Evolutionary conservation across 2,113 vertebrate genomes (phyloP).

Genomic region (Arothron firmamentum): DNA sequence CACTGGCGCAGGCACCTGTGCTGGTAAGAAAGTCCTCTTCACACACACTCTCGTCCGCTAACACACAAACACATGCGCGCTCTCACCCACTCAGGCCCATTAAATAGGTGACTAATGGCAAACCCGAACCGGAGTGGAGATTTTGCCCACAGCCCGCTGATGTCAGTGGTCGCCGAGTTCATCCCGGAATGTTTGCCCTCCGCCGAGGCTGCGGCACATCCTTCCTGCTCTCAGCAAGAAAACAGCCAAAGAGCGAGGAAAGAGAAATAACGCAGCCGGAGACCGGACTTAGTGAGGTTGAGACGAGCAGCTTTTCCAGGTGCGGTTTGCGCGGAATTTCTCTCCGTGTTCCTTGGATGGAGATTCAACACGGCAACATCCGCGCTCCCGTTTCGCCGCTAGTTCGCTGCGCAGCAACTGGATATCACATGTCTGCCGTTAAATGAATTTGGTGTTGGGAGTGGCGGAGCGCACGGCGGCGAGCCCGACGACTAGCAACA

Average conservation of each 20-base stretch:
- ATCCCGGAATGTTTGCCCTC: constrained; percentile 62
- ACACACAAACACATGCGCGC: constrained; percentile 45
- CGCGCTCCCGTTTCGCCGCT: constrained; percentile 19
- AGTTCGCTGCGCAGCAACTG: constrained; percentile 35
- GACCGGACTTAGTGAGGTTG: constrained; percentile 12
- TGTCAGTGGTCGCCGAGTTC: constrained; percentile 64
- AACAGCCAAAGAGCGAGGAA: constrained; percentile 36
- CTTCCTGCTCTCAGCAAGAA: constrained; percentile 53
- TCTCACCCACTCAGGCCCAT: constrained; percentile 58
- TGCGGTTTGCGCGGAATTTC: not conserved
- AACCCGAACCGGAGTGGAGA: constrained; percentile 63
- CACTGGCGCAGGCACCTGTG: constrained; percentile 98
- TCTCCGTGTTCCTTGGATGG: not conserved
- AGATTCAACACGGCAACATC: constrained; percentile 37
- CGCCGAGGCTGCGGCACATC: constrained; percentile 57
- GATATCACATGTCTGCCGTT: constrained; percentile 52
- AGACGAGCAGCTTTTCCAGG: constrained; percentile 18
- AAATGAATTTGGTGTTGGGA: constrained; percentile 48
- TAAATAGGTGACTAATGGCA: constrained; percentile 68
- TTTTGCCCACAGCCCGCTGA: constrained; percentile 62
- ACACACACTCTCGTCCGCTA: constrained; percentile 41
- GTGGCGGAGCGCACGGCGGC: constrained; percentile 31
- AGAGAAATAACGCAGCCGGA: constrained; percentile 36
- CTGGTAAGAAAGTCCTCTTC: constrained; percentile 83
- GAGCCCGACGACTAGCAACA: constrained; percentile 18